Conservation (phyloP, 2,888 invertebrate genomes). For the Oasisia sp. region DNA sequence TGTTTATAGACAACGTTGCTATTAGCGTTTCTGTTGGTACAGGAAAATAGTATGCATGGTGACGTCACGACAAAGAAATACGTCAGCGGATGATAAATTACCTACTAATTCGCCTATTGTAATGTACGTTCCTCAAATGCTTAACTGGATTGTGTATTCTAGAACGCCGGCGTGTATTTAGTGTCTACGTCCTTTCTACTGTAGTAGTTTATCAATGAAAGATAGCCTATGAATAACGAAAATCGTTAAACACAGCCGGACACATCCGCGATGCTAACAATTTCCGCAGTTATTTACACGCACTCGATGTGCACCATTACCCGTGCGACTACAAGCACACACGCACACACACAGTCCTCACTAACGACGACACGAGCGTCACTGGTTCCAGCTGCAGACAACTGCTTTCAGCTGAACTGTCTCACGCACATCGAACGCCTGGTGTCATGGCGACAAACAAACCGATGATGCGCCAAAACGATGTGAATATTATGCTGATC, state of each 20-base stretch:
- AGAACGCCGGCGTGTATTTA: not conserved
- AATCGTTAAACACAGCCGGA: not conserved
- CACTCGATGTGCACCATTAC: not conserved
- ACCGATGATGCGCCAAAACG: not conserved
- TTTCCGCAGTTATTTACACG: not conserved
- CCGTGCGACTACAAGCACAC: not conserved
- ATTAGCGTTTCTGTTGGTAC: not conserved
- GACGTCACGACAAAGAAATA: not conserved
- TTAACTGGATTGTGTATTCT: not conserved
- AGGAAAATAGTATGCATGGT: not conserved
- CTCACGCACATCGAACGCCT: not conserved
- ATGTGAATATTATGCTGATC: not conserved
- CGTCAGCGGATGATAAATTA: not conserved
- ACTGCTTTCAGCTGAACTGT: not conserved
- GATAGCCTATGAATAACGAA: conserved; percentile 2
- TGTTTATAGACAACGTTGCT: not conserved
- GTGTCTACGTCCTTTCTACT: not conserved
- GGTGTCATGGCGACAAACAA: not conserved
- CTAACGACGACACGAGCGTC: not conserved
- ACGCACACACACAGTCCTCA: not conserved
- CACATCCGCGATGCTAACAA: not conserved
- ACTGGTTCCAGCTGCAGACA: not conserved
- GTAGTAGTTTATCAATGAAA: not conserved
- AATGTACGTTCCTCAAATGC: not conserved
- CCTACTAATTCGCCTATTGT: not conserved